phyloP scores from a whole-genome alignment of 2,797 vertebrate species.

The Chelon labrosus region DNA sequence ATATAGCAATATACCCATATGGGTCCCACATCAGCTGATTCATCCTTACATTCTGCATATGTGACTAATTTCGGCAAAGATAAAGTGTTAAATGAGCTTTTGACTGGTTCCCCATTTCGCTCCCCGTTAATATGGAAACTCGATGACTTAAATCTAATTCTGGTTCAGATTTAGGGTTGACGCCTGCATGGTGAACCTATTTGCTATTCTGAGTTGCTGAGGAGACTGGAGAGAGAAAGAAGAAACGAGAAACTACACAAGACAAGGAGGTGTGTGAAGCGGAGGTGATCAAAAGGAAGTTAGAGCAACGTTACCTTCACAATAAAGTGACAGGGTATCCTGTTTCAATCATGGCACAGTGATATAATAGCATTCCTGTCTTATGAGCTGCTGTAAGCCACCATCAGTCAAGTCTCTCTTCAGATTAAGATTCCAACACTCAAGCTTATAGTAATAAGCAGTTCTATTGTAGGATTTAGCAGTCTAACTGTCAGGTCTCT shows the following conservation, averaged over 20 bases:
- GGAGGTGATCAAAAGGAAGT: slow-evolving; percentile 19
- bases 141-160: slow-evolving; percentile 37
- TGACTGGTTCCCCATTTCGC: slow-evolving; percentile 12
- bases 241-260: slow-evolving; percentile 35
- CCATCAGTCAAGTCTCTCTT: neutral
- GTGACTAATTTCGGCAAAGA: slow-evolving; percentile 8
- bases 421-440: too few species aligned
- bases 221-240: slow-evolving; percentile 44
- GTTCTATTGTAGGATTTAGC: too few species aligned
- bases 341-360: neutral
- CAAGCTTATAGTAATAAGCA: too few species aligned
- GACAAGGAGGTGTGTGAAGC: slow-evolving; percentile 23
- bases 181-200: slow-evolving; percentile 56
- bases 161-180: slow-evolving; percentile 53
- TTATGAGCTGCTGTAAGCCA: neutral
- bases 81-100: slow-evolving; percentile 20
- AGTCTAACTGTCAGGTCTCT: too few species aligned
- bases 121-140: slow-evolving; percentile 20
- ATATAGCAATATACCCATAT: neutral
- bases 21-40: neutral
- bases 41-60: neutral
- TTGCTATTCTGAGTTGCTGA: slow-evolving; percentile 67
- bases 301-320: slow-evolving; percentile 33
- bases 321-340: slow-evolving; percentile 38
- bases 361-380: neutral